Base-by-base conservation (phyloP, 1,140 invertebrate genomes). In the Oncopodura yosiiana region DNA sequence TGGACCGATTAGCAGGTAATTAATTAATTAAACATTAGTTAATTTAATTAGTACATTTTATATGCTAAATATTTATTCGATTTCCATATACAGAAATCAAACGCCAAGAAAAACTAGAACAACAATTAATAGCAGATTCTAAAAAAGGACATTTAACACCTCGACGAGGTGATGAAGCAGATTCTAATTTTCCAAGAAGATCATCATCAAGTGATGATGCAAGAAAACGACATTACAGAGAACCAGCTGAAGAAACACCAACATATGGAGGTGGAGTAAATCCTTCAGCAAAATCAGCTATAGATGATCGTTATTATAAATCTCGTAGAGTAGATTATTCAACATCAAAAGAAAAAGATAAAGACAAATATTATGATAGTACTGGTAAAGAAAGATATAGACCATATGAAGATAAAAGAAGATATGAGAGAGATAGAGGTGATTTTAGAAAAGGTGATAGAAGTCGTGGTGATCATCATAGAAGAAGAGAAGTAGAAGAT, bases 1-100 rank as follows among this genome's bases (percentile, higher is more conserved):
- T 96, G 19, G 92, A 97, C 69, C 85, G 82, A 69, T 69, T 96
- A 48, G 91, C 92, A 6, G 75, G 65, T 72, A 65, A 57, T n/a
- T 43, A 26, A 50, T 52, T 8, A 32, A 16, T 49, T 12, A 45
- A 59, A 5, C 14, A 29, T 30, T 19, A 49, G 16, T 8, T 26
- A 27, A 23, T 49, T 2, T 45, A 4, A 9, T 12, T 27, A 9
- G 1, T 5, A 27, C 0, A 46, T 30, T 42, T 19, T 49, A 14
- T 42, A 8, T 16, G 37, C 8, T 30, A 11, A 23, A 2, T n/a
- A 19, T 34, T 39, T 11, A 11, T 43, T 12, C 16, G 26, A 42
- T 49, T 46, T 38, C 36, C 39, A 39, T 42, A 55, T 63, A 16
- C 34, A 70, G 82, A 81, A 27, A 74, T 79, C 52, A 83, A 83